Base-by-base conservation (phyloP, 2,888 invertebrate species). In the Mycalesis mineus region DNA sequence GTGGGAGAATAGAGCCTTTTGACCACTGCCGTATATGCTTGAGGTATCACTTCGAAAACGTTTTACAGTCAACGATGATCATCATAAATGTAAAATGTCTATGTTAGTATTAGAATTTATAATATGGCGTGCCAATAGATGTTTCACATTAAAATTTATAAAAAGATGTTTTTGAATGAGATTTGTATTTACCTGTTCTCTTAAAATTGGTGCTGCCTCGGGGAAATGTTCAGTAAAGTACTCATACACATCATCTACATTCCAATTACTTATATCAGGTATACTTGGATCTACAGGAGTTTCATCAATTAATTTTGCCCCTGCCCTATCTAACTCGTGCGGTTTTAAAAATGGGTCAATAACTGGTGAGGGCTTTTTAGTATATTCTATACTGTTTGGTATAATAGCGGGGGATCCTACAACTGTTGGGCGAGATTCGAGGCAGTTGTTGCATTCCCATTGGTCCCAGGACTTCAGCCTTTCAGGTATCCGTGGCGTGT, bases 181-280 rank as follows among this genome's bases (percentile, higher is more conserved):
- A 15, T 42, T 40, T 22, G 17, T 13, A 55, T 70, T 73, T 79
- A 95, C 97, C 91, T 97, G 96, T 65, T 95, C 94, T 73, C 92
- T 92, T 67, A 98, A 95, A 33, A 95, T 92, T 57, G 93, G 91
- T 0, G 97, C 96, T 74, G 96, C 95, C 55, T 94, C 92, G 0
- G 94, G 94, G 65, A 97, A 96, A 73, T 94, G 92, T 65, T 93
- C 92, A 1, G 90, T 86, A 72, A 98, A 95, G 81, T 95, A 97
- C 51, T 92, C 91, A 74, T 93, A 94, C 0, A 98, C 97, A 77
- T 97, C 94, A 61, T 94, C 93, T 15, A 94, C 92, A 0, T 93
- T 92, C 98, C 98, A 98, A 69, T 93, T 91, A 0, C 93, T 91
- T 14, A 95, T 95, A 77, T 96, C 95, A 1, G 96, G 96, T 69